Conservation (phyloP, 1,140 invertebrate species). For the Ceratosolen fusciceps region DNA sequence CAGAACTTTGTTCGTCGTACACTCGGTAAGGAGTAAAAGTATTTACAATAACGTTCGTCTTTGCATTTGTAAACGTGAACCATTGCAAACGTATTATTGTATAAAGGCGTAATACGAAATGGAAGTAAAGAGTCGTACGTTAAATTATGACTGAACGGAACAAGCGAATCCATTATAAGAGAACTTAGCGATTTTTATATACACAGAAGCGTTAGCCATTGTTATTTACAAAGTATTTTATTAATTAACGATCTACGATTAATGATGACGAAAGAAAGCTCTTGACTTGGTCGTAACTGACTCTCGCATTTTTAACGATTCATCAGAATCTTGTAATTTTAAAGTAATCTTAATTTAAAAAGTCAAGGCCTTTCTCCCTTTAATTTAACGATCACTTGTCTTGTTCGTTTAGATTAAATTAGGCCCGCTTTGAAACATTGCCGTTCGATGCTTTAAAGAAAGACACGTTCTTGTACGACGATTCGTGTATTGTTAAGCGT, state of each 20-base stretch:
- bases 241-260: constrained; percentile 33
- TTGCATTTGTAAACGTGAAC: neutral
- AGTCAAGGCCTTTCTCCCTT: constrained; percentile 26
- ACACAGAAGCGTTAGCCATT: constrained; percentile 4
- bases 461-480: neutral
- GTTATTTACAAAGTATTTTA: constrained; percentile 43
- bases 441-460: constrained; percentile 35
- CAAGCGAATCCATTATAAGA: constrained; percentile 9
- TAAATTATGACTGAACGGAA: neutral
- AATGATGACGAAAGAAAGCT: constrained; percentile 26
- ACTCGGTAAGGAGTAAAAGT: constrained; percentile 6
- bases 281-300: constrained; percentile 8
- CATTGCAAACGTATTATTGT: neutral
- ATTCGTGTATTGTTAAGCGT: no score
- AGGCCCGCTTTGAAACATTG: constrained; percentile 45
- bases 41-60: constrained; percentile 15
- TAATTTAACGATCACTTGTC: neutral
- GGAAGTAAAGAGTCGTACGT: no score
- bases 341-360: constrained; percentile 24
- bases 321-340: neutral
- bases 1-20: neutral
- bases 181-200: constrained; percentile 16
- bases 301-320: no score
- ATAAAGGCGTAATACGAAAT: constrained; percentile 21
- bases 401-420: constrained; percentile 23